These are phyloP conservation scores for Brachypalpus laphriformis DNA, from an alignment of 2,888 invertebrate genomes.

Conservation along the genomic window DNA sequence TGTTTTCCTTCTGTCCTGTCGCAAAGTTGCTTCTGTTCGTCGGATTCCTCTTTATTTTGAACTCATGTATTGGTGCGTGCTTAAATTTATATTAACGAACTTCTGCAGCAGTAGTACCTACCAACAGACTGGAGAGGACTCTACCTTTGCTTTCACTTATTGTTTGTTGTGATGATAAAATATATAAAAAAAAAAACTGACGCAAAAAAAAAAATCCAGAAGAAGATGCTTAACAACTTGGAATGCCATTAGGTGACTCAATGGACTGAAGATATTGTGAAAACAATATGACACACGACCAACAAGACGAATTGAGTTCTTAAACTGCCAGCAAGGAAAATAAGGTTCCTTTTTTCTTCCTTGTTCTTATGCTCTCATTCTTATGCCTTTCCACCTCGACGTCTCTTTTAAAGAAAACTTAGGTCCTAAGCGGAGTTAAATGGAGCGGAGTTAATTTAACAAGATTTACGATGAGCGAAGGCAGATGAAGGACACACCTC, in stretches of 20 bases:
- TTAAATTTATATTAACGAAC: conserved; percentile 60
- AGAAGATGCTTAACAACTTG: conserved; percentile 62
- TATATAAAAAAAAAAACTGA: conserved; percentile 60
- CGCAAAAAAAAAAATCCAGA: conserved; percentile 12
- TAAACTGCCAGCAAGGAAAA: conserved; percentile 44
- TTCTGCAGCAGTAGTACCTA: conserved; percentile 29
- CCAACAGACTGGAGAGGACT: neutral
- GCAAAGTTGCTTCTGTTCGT: conserved; percentile 28
- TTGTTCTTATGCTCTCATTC: neutral
- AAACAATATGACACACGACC: conserved; percentile 71
- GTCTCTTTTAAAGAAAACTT: conserved; percentile 42
- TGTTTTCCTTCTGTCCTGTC: neutral
- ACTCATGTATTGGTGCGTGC: conserved; percentile 37
- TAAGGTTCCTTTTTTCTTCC: conserved; percentile 21
- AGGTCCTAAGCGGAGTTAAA: conserved; percentile 61
- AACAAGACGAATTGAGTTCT: conserved; percentile 69
- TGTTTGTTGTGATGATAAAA: conserved; percentile 45
- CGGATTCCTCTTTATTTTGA: conserved; percentile 25
- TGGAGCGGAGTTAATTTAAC: conserved; percentile 71
- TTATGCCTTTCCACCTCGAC: conserved; percentile 20
- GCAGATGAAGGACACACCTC: conserved; percentile 42
- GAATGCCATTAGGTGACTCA: conserved; percentile 71
- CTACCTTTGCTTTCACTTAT: conserved; percentile 35
- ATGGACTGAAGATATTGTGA: conserved; percentile 65
- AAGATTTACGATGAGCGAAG: conserved; percentile 60